Conservation (phyloP, 2,113 vertebrate genomes). For the Phalacrocorax pelagicus region DNA sequence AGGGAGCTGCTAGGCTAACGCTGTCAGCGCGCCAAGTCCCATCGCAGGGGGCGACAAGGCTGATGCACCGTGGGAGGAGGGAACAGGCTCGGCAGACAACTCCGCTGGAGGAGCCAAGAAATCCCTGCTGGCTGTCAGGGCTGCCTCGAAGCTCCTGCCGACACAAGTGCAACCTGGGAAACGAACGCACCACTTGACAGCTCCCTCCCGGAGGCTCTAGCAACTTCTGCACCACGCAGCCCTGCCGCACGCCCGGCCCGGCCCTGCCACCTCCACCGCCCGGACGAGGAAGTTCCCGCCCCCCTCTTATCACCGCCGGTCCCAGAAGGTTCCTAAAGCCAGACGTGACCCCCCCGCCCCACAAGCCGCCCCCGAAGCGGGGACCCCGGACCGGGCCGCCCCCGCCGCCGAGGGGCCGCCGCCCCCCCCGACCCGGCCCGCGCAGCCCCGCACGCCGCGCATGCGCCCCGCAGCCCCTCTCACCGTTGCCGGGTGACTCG, state of each 20-base stretch:
- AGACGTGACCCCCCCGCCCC: neutral
- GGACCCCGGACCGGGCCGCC: no score
- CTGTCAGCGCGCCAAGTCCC: neutral
- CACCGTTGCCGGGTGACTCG: no score
- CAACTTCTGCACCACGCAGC: neutral
- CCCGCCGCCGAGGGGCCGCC: no score
- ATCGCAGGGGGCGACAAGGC: neutral
- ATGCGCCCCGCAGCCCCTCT: no score
- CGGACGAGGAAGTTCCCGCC: constrained; percentile 18
- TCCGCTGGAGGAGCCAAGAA: neutral
- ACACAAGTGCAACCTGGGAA: neutral
- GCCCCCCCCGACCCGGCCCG: neutral
- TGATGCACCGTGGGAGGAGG: neutral
- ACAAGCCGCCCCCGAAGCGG: neutral
- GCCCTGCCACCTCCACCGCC: neutral
- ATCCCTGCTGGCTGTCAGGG: neutral
- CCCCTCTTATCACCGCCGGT: neutral
- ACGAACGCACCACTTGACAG: neutral
- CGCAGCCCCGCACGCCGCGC: neutral
- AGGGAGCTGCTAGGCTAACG: neutral
- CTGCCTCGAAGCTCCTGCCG: neutral
- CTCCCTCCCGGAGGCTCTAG: neutral
- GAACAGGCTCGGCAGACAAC: neutral
- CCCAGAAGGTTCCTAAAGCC: constrained; percentile 22
- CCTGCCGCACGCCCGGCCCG: neutral